Evolutionary conservation across 2,888 invertebrate species (phyloP).

Genomic region (Ethmia dodecea): DNA sequence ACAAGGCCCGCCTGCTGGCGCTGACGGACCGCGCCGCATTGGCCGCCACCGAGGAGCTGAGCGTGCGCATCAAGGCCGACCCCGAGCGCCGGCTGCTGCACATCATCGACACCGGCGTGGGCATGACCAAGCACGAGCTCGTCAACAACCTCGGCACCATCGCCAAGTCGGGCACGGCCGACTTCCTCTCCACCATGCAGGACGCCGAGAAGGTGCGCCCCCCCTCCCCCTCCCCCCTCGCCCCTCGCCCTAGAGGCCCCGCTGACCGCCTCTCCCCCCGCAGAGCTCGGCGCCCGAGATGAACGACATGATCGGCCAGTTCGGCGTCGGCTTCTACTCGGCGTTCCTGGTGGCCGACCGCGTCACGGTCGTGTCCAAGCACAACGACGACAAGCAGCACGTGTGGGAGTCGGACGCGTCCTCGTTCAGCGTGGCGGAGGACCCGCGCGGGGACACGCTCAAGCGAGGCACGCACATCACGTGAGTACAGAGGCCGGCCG

Average conservation of each 20-base stretch:
- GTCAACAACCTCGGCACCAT: conserved; percentile 98
- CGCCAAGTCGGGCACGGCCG: conserved; percentile 98
- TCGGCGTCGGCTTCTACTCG: conserved; percentile 99
- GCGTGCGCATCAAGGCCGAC: conserved; percentile 95
- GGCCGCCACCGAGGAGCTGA: conserved; percentile 86
- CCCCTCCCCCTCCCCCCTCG: conserved; percentile 8
- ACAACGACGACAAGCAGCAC: conserved; percentile 95
- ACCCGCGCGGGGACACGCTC: conserved; percentile 95
- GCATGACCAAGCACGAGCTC: conserved; percentile 97
- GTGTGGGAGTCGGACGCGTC: conserved; percentile 98
- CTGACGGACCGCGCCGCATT: conserved; percentile 91
- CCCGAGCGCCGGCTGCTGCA: conserved; percentile 94
- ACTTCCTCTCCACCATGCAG: conserved; percentile 95
- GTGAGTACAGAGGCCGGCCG: too few species aligned
- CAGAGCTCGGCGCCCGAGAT: conserved; percentile 81
- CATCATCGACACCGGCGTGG: conserved; percentile 97
- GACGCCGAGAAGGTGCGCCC: conserved; percentile 64
- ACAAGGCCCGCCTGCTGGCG: conserved; percentile 96
- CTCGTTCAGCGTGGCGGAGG: conserved; percentile 92
- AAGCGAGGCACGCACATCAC: conserved; percentile 93
- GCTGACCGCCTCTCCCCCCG: not conserved
- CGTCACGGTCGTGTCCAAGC: conserved; percentile 96
- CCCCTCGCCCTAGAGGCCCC: conserved; percentile 82
- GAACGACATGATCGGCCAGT: conserved; percentile 99
- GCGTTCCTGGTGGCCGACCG: conserved; percentile 97